A percentile compares a stretch with the other conserved stretches of the same genome.
These are phyloP conservation scores for Ianthella basta DNA, from an alignment of 37 sponge, comb jelly and placozoan species.

Conservation along the genomic window DNA sequence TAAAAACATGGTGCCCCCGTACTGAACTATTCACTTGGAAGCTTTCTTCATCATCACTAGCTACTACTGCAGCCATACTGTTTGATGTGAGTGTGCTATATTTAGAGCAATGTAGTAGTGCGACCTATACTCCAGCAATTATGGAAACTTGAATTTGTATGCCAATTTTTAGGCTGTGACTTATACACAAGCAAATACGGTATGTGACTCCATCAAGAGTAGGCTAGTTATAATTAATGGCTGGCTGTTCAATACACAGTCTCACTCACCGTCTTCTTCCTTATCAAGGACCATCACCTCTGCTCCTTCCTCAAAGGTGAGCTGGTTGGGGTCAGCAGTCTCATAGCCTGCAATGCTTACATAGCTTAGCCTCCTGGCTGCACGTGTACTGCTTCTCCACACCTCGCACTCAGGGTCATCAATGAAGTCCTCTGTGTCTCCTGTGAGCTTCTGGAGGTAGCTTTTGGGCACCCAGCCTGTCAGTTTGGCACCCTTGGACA, in stretches of 20 bases:
- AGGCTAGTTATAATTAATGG: too few species aligned
- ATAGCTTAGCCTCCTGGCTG: slow-evolving; percentile 22
- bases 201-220: too few species aligned
- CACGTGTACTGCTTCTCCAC: not conserved
- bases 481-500: not conserved
- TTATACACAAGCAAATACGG: too few species aligned
- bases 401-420: not conserved
- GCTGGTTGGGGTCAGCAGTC: slow-evolving; percentile 62
- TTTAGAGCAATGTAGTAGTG: too few species aligned
- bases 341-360: slow-evolving; percentile 69
- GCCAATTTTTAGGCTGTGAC: too few species aligned
- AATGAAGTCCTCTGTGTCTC: not conserved
- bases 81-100: too few species aligned
- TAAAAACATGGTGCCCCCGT: too few species aligned
- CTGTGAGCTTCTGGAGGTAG: not conserved
- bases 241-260: not conserved
- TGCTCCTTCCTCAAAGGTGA: slow-evolving; percentile 73
- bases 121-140: too few species aligned
- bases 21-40: too few species aligned
- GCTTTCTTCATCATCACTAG: too few species aligned
- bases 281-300: slow-evolving; percentile 77
- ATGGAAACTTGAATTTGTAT: too few species aligned
- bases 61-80: too few species aligned
- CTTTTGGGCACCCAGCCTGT: not conserved
- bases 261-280: slow-evolving; percentile 77